These are phyloP conservation scores for Coracias cyanogaster DNA, from an alignment of 2,797 vertebrate genomes.

Conservation along the genomic window DNA sequence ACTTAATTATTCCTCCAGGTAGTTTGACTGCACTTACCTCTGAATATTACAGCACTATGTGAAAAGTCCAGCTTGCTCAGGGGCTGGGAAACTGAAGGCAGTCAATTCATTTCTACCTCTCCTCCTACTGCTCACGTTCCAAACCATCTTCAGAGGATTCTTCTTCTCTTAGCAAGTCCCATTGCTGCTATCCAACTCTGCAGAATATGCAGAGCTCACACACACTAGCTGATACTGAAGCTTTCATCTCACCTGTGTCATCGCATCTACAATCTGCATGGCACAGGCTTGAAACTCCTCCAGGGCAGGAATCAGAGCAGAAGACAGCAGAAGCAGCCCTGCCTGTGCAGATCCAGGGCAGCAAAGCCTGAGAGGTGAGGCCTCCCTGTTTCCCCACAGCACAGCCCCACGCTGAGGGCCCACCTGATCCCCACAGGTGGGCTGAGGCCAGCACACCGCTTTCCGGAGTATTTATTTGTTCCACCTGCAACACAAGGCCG, in stretches of 20 bases:
- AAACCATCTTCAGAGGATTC: background rate
- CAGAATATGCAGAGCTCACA: background rate
- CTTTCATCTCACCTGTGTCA: background rate
- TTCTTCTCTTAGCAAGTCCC: background rate
- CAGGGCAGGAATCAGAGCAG: background rate
- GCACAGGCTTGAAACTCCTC: background rate
- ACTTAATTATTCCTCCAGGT: background rate
- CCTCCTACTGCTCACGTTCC: background rate
- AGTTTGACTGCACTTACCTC: background rate
- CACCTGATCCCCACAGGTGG: background rate
- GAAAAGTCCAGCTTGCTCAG: background rate
- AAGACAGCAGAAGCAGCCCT: background rate
- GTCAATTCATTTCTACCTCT: accelerated
- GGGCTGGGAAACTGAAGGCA: background rate
- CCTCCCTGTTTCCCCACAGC: background rate
- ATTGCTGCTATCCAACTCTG: background rate
- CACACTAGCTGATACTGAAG: background rate
- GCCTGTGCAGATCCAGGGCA: background rate
- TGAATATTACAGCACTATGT: background rate
- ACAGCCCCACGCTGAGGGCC: accelerated
- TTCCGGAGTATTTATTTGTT: background rate
- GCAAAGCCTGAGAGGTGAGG: background rate
- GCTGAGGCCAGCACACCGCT: background rate
- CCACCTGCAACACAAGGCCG: background rate
- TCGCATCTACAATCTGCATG: accelerated